phyloP scores from a whole-genome alignment of 2,797 vertebrate genomes.

The Macrochelys suwanniensis region DNA sequence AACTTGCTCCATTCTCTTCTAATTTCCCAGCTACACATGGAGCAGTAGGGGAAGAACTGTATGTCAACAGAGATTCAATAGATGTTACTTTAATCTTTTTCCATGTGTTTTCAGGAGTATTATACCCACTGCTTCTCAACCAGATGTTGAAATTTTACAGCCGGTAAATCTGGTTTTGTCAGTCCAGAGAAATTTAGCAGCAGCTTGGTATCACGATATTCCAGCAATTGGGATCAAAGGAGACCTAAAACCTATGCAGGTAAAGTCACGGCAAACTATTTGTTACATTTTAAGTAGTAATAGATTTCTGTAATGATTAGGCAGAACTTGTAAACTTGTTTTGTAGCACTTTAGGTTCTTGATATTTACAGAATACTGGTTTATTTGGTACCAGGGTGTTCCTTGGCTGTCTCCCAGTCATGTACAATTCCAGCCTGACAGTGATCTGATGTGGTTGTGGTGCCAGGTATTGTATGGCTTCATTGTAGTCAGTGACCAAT shows the following conservation, averaged over 20 bases:
- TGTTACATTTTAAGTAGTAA: background rate
- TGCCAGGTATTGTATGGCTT: background rate
- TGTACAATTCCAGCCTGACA: background rate
- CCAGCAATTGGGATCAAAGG: slow-evolving; percentile 90
- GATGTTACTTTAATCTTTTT: background rate
- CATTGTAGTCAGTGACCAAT: background rate
- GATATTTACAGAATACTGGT: background rate
- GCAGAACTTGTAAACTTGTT: background rate
- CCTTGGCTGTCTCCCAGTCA: background rate
- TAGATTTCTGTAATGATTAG: background rate
- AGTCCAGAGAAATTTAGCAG: slow-evolving; percentile 92
- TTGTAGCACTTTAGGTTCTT: background rate
- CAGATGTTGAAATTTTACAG: slow-evolving; percentile 87
- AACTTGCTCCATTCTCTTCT: background rate
- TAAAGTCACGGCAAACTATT: slow-evolving; percentile 49
- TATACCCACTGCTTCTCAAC: slow-evolving; percentile 67
- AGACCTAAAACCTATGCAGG: slow-evolving; percentile 95
- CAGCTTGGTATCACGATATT: slow-evolving; percentile 90
- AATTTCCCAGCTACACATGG: background rate
- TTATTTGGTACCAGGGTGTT: background rate
- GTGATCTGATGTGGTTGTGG: background rate
- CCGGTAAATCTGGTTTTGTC: slow-evolving; percentile 92
- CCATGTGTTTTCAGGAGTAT: slow-evolving; percentile 74
- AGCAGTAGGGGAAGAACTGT: background rate
- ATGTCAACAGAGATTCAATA: background rate